Conservation (phyloP, 2,888 invertebrate species). For the Deilephila elpenor region DNA sequence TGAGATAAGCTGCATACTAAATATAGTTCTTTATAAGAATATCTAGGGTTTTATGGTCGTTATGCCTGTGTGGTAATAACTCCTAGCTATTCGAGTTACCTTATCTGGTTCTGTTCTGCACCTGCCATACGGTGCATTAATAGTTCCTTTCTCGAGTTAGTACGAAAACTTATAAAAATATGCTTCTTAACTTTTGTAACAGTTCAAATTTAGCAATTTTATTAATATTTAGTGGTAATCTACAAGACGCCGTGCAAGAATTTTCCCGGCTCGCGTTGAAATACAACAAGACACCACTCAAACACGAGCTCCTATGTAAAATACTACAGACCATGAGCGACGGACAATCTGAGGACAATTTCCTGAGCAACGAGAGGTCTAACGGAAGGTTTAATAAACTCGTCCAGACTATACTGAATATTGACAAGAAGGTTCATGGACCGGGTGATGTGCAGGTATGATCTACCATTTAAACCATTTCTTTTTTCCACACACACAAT, state of each 20-base stretch:
- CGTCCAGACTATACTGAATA: conserved; percentile 61
- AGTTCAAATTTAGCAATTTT: background rate
- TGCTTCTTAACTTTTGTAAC: too few relatives aligned
- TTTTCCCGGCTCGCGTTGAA: conserved; percentile 77
- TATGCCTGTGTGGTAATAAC: too few relatives aligned
- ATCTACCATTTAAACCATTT: too few relatives aligned
- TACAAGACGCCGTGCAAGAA: conserved; percentile 82
- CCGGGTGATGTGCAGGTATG: conserved; percentile 70
- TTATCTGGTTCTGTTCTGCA: too few relatives aligned
- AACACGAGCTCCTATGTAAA: conserved; percentile 85
- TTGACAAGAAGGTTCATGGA: conserved; percentile 69
- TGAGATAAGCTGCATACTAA: too few relatives aligned
- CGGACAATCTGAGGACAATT: conserved; percentile 64
- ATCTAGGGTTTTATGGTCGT: too few relatives aligned
- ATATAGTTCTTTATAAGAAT: too few relatives aligned
- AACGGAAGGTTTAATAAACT: conserved; percentile 61
- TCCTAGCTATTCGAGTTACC: too few relatives aligned
- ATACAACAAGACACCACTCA: conserved; percentile 86
- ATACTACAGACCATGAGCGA: conserved; percentile 65
- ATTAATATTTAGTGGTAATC: conserved; percentile 62
- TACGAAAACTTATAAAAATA: too few relatives aligned
- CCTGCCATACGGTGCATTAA: too few relatives aligned
- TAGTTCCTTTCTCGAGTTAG: too few relatives aligned
- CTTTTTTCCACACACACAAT: too few relatives aligned
- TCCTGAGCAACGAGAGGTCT: conserved; percentile 59